Evolutionary conservation across 2,888 invertebrate genomes (phyloP).

Genomic region (Xylota sylvarum): DNA sequence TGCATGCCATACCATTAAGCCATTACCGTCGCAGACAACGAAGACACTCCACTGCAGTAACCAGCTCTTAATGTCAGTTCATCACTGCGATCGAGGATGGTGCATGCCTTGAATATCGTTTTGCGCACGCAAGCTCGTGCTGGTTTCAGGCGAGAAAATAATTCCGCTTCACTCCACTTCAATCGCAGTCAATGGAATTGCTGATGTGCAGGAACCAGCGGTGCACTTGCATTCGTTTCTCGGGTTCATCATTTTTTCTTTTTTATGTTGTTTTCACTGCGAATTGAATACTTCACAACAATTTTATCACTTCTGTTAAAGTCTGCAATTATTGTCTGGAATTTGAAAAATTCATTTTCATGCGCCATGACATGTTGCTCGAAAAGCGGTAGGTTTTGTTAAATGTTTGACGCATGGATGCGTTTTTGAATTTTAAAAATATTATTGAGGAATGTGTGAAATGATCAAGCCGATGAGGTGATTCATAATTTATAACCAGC

Average conservation of each 20-base stretch:
- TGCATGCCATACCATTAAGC: constrained; percentile 77
- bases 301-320: constrained; percentile 51
- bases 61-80: constrained; percentile 73
- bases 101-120: constrained; percentile 72
- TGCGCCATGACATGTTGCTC: background rate
- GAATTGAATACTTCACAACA: constrained; percentile 49
- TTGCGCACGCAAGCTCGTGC: constrained; percentile 79
- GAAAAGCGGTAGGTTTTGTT: no score
- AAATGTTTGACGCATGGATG: no score
- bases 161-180: constrained; percentile 72
- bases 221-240: constrained; percentile 33
- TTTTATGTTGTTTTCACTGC: constrained; percentile 43
- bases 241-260: background rate
- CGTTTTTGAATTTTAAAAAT: no score
- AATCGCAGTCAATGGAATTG: constrained; percentile 57
- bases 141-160: constrained; percentile 79
- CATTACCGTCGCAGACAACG: constrained; percentile 67
- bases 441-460: no score
- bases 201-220: constrained; percentile 5
- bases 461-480: no score
- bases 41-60: constrained; percentile 59
- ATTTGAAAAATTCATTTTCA: constrained; percentile 26
- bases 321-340: constrained; percentile 34
- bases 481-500: no score
- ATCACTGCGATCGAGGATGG: constrained; percentile 60